Evolutionary conservation across 1,140 invertebrate genomes (phyloP).

Genomic region (Penaeus japonicus): DNA sequence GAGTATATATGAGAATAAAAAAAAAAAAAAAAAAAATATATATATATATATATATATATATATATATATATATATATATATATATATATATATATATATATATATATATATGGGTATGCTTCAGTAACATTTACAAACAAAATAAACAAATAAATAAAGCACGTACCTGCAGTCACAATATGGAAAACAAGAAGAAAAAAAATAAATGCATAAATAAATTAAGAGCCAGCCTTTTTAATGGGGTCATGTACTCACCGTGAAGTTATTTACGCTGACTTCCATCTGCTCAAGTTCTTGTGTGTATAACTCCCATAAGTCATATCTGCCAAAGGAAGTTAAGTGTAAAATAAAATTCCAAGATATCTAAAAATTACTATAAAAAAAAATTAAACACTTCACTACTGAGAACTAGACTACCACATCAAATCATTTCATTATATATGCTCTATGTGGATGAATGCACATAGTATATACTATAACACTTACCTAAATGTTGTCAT

Average conservation of each 20-base stretch:
- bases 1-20: background rate
- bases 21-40: background rate
- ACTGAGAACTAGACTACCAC: no score
- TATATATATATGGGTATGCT: no score
- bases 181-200: background rate
- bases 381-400: no score
- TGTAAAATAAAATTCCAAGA: background rate
- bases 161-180: no score
- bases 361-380: background rate
- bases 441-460: background rate
- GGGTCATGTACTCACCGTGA: conserved; percentile 70
- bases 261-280: conserved; percentile 88
- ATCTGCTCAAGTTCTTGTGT: conserved; percentile 87
- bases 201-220: background rate
- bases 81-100: no score
- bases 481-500: conserved; percentile 84
- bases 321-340: conserved; percentile 68
- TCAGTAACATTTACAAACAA: no score
- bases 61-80: conserved; percentile 48
- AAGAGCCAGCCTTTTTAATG: background rate
- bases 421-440: no score
- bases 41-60: background rate
- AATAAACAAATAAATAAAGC: no score
- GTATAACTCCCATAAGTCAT: conserved; percentile 93
- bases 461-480: background rate